These are phyloP conservation scores for Leptatherina wallacei DNA, from an alignment of 2,797 vertebrate species.

Conservation along the genomic window DNA sequence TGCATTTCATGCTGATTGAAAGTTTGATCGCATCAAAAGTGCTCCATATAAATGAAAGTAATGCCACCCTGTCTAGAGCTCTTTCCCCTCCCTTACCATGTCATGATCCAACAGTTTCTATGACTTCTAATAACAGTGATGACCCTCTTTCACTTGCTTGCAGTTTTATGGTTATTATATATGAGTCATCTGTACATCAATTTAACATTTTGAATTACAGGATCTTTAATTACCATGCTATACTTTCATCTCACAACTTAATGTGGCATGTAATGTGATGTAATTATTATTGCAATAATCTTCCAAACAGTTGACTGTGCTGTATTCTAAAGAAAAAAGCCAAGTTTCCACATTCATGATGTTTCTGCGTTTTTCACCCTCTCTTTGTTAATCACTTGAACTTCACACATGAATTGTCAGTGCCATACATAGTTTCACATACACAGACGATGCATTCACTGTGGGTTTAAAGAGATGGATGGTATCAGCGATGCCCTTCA, in stretches of 20 bases:
- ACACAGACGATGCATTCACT: constrained; percentile 61
- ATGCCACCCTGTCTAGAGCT: no score
- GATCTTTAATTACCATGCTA: neutral
- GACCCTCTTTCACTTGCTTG: no score
- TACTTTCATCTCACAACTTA: neutral
- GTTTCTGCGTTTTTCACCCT: constrained; percentile 1
- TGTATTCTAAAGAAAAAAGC: neutral
- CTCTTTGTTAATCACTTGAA: constrained; percentile 29
- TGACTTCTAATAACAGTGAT: neutral
- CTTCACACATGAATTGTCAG: constrained; percentile 37
- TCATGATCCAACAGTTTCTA: neutral
- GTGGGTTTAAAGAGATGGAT: constrained; percentile 68
- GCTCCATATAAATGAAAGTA: no score
- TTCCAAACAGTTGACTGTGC: neutral
- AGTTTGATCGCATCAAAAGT: no score
- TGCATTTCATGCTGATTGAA: no score
- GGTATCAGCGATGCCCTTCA: constrained; percentile 69
- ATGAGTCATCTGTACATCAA: neutral
- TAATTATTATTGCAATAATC: neutral
- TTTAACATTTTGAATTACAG: neutral
- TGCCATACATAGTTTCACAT: constrained; percentile 24
- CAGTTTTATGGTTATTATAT: neutral
- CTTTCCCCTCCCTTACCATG: no score
- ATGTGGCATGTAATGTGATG: neutral
- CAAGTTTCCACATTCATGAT: neutral